Evolutionary conservation across 64 coral and sea anemone genomes (phyloP).

Genomic region (Porites australiensis): DNA sequence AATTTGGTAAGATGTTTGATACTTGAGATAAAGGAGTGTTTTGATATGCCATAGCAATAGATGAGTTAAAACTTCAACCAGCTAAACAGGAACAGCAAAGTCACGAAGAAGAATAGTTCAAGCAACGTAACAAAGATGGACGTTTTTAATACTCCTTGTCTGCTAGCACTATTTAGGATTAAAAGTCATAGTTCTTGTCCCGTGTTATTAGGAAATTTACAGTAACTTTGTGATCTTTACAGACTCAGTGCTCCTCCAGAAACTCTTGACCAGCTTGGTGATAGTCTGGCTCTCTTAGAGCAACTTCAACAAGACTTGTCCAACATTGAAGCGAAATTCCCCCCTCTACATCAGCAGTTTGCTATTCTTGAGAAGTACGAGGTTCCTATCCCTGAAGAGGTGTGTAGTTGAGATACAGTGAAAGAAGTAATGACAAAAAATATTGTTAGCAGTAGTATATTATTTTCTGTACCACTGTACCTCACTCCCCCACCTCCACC

Average conservation of each 20-base stretch:
- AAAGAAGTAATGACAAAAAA: background rate
- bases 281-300: conserved; percentile 89
- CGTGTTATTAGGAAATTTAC: background rate
- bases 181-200: background rate
- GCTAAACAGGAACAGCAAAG: too few species aligned
- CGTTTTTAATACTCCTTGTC: too few species aligned
- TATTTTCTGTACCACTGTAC: too few species aligned
- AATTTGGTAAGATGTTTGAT: too few species aligned
- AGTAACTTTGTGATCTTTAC: background rate
- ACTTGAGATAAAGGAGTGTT: too few species aligned
- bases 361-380: conserved; percentile 99
- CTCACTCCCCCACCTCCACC: too few species aligned
- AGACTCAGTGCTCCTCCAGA: conserved; percentile 98
- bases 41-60: too few species aligned
- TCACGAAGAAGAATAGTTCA: too few species aligned
- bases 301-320: conserved; percentile 91
- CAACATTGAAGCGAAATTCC: conserved; percentile 98
- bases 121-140: too few species aligned
- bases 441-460: too few species aligned
- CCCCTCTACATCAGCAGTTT: conserved; percentile 96
- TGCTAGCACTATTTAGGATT: too few species aligned
- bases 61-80: too few species aligned
- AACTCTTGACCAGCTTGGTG: conserved; percentile 93
- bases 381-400: conserved; percentile 97
- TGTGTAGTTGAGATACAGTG: background rate